phyloP scores from a whole-genome alignment of 2,797 vertebrate genomes.

The Uromys caudimaculatus region DNA sequence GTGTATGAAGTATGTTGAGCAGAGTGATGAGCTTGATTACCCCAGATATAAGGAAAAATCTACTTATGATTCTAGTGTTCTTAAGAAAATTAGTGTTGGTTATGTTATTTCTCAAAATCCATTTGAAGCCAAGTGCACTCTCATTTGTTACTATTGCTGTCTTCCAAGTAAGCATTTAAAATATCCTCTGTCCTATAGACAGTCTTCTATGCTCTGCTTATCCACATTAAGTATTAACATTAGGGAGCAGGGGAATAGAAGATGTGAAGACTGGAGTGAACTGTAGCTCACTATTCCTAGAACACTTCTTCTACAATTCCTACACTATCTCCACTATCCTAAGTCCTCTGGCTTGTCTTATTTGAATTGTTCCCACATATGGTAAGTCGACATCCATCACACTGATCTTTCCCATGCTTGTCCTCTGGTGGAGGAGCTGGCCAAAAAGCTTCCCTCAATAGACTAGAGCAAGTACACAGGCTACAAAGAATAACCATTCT shows the following conservation, averaged over 20 bases:
- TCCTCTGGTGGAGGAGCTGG: not conserved
- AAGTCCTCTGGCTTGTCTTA: not conserved
- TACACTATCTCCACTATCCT: not conserved
- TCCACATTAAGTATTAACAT: not conserved
- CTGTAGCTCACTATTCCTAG: not conserved
- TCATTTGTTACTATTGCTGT: not conserved
- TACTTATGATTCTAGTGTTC: not conserved
- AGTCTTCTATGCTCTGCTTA: not conserved
- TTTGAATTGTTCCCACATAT: not conserved
- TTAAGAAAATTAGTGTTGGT: not conserved
- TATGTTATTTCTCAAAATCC: not conserved
- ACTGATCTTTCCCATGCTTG: not conserved
- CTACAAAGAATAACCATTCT: not conserved
- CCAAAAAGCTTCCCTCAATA: not conserved
- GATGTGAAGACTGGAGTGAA: not conserved
- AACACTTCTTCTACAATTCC: too few relatives aligned
- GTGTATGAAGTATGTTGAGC: not conserved
- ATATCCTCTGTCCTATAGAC: not conserved
- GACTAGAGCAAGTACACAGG: not conserved
- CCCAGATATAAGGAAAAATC: not conserved
- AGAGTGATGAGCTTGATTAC: not conserved
- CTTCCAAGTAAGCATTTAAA: not conserved
- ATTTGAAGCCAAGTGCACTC: fast-evolving
- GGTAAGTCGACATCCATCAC: not conserved
- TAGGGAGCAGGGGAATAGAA: not conserved